Evolutionary conservation across 2,888 invertebrate genomes (phyloP), one percentile per base, ranked within the genome.

Genomic region (Danaus chrysippus): DNA sequence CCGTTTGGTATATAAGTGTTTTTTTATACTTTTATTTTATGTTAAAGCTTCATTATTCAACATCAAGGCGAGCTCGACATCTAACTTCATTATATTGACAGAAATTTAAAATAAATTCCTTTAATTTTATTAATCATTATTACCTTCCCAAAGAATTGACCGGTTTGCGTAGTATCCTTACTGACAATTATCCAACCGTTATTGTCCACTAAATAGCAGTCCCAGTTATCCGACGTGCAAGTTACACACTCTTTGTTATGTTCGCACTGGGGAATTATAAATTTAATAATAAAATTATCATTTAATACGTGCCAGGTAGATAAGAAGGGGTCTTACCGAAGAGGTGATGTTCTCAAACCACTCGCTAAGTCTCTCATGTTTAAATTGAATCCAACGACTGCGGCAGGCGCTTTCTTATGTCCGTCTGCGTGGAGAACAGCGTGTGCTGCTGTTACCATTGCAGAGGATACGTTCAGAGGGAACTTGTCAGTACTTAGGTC

Each of bases 161-260:
- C 98, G 0, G 96, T 96, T 64, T 96, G 93, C 44, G 74, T 91
- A 0, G 91, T 83, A 61, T 94, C 93, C 74, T 96, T 94, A 13
- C 96, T 95, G n/a, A 95, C 93, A 1, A 96, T 86, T 15, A 98
- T 93, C 89, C 95, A 98, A 3, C 97, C 98, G 76, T 97, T 96
- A 81, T 96, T 96, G 81, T 98, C 98, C 46, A 98, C 87, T 49
- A 98, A 92, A 77, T 94, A 98, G 75, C 98, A 98, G 66, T 95
- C 94, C 78, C 95, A 92, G 62, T 92, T 93, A 54, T 93, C 93
- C 1, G 94, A 93, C 0, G 82, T 68, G 70, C 93, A 93, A 0
- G 81, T 83, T 17, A 77, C 77, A 58, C 88, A 89, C 57, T 92
- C 91, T 65, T 87, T 89, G 68, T 83, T 87, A 68, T 88, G 87